These are phyloP conservation scores for Amblyjoppa proteus DNA, from an alignment of 2,888 invertebrate genomes.

Conservation along the genomic window DNA sequence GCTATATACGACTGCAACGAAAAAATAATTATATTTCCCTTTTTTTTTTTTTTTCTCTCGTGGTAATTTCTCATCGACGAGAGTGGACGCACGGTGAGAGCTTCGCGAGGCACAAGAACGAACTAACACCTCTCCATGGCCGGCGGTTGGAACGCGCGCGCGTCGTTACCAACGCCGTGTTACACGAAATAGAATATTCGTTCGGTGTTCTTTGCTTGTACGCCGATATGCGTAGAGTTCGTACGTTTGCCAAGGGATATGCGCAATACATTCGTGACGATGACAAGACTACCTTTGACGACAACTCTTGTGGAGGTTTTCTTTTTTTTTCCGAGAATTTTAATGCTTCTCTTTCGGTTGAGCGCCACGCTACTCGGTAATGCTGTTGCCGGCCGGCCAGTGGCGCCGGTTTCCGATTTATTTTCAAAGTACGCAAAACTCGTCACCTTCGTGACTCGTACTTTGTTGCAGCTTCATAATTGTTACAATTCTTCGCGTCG, in stretches of 20 bases:
- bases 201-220: conserved; percentile 19
- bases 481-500: conserved; percentile 16
- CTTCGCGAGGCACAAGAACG: conserved; percentile 13
- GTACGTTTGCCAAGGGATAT: not conserved
- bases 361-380: conserved; percentile 29
- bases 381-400: conserved; percentile 79
- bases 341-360: conserved; percentile 24
- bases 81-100: conserved; percentile 12
- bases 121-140: conserved; percentile 21
- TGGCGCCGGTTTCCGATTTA: conserved; percentile 74
- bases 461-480: conserved; percentile 3
- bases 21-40: conserved; percentile 26
- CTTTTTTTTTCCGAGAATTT: conserved; percentile 35
- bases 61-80: conserved; percentile 2
- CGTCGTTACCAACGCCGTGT: conserved; percentile 53
- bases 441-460: not conserved
- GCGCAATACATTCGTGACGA: not conserved
- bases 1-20: conserved; percentile 43
- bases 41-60: not conserved
- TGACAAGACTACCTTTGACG: not conserved
- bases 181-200: not conserved
- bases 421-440: conserved; percentile 42
- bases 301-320: conserved; percentile 53
- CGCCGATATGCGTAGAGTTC: conserved; percentile 7
- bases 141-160: conserved; percentile 47